A percentile compares a stretch with the other conserved stretches of the same genome.
Conservation (phyloP, 1,140 invertebrate genomes). For the Rhopalosiphum maidis region DNA sequence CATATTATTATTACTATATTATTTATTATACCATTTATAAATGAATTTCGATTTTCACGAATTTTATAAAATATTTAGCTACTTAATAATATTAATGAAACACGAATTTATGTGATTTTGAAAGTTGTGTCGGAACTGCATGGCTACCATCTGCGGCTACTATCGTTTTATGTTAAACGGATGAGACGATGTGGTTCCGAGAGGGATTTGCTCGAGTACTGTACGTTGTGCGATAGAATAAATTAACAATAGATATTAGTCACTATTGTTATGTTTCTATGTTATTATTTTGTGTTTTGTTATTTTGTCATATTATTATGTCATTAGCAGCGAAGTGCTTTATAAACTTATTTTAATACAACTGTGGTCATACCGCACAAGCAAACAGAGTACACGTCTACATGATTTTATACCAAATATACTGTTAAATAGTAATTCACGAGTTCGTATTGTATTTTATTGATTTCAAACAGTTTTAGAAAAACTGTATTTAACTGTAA, state of each 20-base stretch:
- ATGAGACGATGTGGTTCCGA: neutral
- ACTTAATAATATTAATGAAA: neutral
- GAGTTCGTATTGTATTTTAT: neutral
- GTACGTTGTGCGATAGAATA: neutral
- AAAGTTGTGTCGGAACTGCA: neutral
- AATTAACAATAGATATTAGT: constrained; percentile 30
- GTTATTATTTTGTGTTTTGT: constrained; percentile 3
- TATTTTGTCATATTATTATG: constrained; percentile 15
- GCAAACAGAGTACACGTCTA: neutral
- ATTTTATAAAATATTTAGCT: neutral
- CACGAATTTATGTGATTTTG: neutral
- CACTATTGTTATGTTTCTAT: constrained; percentile 18
- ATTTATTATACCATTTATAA: too few relatives aligned
- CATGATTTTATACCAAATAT: neutral
- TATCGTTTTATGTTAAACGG: neutral
- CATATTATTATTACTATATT: too few relatives aligned
- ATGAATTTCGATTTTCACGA: neutral
- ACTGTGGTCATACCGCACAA: neutral
- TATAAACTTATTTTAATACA: constrained; percentile 17
- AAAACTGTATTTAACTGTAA: neutral
- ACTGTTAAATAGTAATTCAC: neutral
- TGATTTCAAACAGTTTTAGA: neutral
- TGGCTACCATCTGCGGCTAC: neutral
- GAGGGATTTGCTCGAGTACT: neutral
- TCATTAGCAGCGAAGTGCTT: constrained; percentile 2